These are phyloP conservation scores for Elegia similella DNA, from an alignment of 2,888 invertebrate species.

Conservation along the genomic window DNA sequence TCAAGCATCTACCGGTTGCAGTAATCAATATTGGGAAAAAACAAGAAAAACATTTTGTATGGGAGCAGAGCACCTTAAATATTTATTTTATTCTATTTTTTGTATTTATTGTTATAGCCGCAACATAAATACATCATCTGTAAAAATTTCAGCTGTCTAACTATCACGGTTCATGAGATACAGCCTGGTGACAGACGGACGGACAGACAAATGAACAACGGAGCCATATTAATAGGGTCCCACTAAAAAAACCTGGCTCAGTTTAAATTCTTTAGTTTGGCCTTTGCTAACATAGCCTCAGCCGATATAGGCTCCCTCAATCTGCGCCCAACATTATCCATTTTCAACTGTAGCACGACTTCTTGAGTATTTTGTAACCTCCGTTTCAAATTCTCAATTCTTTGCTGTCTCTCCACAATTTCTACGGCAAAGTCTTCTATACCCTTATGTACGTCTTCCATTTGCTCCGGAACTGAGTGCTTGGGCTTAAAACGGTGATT, in stretches of 20 bases:
- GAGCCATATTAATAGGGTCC: too few species aligned
- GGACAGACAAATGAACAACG: too few species aligned
- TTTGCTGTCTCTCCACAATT: constrained; percentile 40
- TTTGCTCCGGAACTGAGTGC: constrained; percentile 35
- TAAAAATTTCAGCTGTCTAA: too few species aligned
- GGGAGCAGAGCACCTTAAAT: too few species aligned
- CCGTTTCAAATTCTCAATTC: constrained; percentile 42
- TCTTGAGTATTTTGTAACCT: constrained; percentile 50
- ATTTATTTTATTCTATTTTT: too few species aligned
- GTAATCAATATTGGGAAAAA: too few species aligned
- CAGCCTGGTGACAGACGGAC: too few species aligned
- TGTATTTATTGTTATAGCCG: too few species aligned
- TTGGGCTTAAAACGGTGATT: constrained; percentile 57
- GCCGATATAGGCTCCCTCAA: constrained; percentile 50
- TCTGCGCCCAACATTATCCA: constrained; percentile 46
- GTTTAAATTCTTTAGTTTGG: constrained; percentile 39
- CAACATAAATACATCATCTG: too few species aligned
- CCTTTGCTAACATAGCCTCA: constrained; percentile 48
- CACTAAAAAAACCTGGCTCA: constrained; percentile 10
- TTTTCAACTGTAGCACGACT: constrained; percentile 53
- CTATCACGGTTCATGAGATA: too few species aligned
- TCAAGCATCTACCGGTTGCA: too few species aligned
- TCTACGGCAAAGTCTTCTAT: constrained; percentile 50
- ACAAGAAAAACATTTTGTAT: too few species aligned
- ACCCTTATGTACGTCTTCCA: constrained; percentile 43